Percentiles rank a stretch among this genome's conserved stretches.
phyloP scores from a whole-genome alignment of 2,797 vertebrate species.

The Botia kubotai region DNA sequence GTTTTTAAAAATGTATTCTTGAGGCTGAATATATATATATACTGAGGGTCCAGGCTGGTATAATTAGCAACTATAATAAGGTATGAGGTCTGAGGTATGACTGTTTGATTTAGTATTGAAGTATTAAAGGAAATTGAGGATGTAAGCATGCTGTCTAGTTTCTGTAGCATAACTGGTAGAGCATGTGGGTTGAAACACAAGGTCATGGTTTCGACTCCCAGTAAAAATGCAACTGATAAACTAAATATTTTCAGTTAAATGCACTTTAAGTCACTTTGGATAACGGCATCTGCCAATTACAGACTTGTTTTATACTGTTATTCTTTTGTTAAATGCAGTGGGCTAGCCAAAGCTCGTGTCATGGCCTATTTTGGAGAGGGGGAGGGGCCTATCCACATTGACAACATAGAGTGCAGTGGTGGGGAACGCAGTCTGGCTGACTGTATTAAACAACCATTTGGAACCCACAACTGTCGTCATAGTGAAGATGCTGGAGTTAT shows the following conservation, averaged over 20 bases:
- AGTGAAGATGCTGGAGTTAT: slow-evolving; percentile 96
- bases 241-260: too few relatives aligned
- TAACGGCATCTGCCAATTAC: neutral
- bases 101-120: too few relatives aligned
- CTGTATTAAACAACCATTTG: slow-evolving; percentile 90
- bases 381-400: slow-evolving; percentile 89
- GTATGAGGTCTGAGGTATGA: too few relatives aligned
- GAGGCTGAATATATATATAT: too few relatives aligned
- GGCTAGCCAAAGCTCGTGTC: slow-evolving; percentile 86
- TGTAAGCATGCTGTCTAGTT: too few relatives aligned
- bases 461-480: slow-evolving; percentile 94
- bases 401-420: slow-evolving; percentile 92
- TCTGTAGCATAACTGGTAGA: too few relatives aligned
- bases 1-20: too few relatives aligned
- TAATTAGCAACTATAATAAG: too few relatives aligned
- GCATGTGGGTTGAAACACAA: neutral
- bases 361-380: slow-evolving; percentile 99
- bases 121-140: too few relatives aligned
- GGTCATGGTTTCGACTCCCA: neutral
- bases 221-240: neutral
- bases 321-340: slow-evolving; percentile 72
- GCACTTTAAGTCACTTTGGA: neutral
- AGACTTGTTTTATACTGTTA: neutral
- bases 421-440: slow-evolving; percentile 85
- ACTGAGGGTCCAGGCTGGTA: too few relatives aligned